Base-by-base conservation (phyloP, 2,797 vertebrate genomes). In the Neostethus bicornis region DNA sequence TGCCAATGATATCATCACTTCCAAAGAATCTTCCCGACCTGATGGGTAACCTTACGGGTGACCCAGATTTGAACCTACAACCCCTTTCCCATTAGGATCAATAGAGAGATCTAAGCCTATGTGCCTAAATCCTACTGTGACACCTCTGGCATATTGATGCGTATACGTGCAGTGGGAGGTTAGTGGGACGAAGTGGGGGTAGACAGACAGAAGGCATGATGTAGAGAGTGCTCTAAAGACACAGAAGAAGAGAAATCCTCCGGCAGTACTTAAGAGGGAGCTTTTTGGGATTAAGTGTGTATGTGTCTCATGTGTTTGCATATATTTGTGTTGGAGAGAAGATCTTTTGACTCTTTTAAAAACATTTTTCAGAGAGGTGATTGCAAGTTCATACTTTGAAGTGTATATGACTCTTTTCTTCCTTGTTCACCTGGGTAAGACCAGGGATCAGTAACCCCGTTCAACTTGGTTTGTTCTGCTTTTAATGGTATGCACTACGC, bases 31-130 rank as follows among this genome's bases (percentile, higher is more conserved):
- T 77, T 72, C 75, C 71, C 58, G 69, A 83, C 84, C 88, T 84
- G 70, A 41, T 60, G 68, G 69, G 79, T 80, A 85, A 86, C 82
- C 83, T 83, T 29, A 34, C 77, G 82, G 87, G 43, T 84, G 83
- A 87, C 88, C 88, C 73, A 66, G 77, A 83, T 75, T 82, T 90
- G 87, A 90, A 90, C 87, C 70, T 7, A 17, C 76, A 83, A 83
- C 85, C 81, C 62, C 75, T 77, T 77, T 73, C 75, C 79, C 87
- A 75, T 76, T 72, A 59, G 79, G 79, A 90, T 90, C 83, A 80
- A 87, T 87, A 83, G 42, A 45, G 64, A 89, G 88, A 90, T 89
- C 85, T 86, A 75, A 88, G 83, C 70, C 79, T 50, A 54, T 81
- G 73, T 72, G 65, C 70, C 78, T 85, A 87, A 90, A 87, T 85